These are phyloP conservation scores for Cynaeus angustus DNA, from an alignment of 2,888 invertebrate genomes.

Conservation along the genomic window DNA sequence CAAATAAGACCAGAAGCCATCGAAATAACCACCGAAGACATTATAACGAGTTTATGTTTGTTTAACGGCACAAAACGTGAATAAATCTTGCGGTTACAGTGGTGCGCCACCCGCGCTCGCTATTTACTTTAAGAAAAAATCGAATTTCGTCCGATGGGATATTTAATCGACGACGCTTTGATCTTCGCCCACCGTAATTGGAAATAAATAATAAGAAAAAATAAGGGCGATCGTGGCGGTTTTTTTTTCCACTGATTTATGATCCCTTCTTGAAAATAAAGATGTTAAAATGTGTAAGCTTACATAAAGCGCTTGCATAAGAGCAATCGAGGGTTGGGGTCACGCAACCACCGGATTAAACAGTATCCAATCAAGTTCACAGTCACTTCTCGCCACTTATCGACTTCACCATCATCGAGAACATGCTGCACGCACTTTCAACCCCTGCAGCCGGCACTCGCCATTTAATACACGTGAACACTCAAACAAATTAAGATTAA, in stretches of 20 bases:
- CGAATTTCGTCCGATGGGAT: no score
- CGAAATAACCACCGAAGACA: conserved; percentile 19
- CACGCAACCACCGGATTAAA: conserved; percentile 66
- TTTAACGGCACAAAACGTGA: conserved; percentile 37
- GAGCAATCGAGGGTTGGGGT: conserved; percentile 60
- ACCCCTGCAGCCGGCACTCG: conserved; percentile 55
- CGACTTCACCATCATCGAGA: conserved; percentile 57
- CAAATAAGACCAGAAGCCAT: conserved; percentile 43
- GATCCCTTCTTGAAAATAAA: not conserved
- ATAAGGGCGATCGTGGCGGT: no score
- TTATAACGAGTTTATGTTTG: conserved; percentile 40
- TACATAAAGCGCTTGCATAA: conserved; percentile 50
- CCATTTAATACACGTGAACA: conserved; percentile 58
- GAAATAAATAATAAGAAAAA: no score
- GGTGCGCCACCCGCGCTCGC: conserved; percentile 21
- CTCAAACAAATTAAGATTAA: conserved; percentile 53
- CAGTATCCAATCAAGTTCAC: conserved; percentile 65
- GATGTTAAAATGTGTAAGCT: conserved; percentile 7
- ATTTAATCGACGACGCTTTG: no score
- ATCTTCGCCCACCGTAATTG: no score
- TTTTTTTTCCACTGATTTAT: no score
- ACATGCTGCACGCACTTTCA: conserved; percentile 52
- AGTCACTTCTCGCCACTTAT: conserved; percentile 65
- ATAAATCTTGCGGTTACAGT: conserved; percentile 37
- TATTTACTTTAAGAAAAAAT: no score